Evolutionary conservation across 2,888 invertebrate genomes (phyloP).

Genomic region (Synergus laeviventris): DNA sequence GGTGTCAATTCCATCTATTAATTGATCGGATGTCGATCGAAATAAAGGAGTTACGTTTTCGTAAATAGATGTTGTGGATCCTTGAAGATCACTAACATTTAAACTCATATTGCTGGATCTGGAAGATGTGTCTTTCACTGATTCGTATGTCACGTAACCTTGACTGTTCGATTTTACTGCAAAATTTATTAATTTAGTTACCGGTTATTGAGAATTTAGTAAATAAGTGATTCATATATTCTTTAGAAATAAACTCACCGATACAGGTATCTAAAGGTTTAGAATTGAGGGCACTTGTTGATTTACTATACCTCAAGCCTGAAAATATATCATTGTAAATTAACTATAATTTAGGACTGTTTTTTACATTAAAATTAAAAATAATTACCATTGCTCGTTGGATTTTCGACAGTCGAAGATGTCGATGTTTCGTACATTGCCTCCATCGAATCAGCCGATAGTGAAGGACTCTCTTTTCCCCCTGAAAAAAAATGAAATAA

Average conservation of each 20-base stretch:
- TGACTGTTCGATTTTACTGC: slow-evolving; percentile 61
- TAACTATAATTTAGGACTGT: slow-evolving; percentile 34
- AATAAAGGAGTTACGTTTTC: slow-evolving; percentile 60
- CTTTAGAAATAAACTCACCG: slow-evolving; percentile 2
- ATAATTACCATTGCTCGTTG: slow-evolving; percentile 52
- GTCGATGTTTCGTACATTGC: slow-evolving; percentile 61
- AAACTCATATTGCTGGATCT: slow-evolving; percentile 57
- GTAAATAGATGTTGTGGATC: slow-evolving; percentile 59
- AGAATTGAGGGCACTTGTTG: slow-evolving; percentile 64
- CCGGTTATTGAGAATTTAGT: neutral
- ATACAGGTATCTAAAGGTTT: slow-evolving; percentile 47
- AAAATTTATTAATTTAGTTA: slow-evolving; percentile 29
- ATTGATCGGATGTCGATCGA: slow-evolving; percentile 57
- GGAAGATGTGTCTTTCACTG: slow-evolving; percentile 52
- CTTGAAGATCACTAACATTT: slow-evolving; percentile 56
- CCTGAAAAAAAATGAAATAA: slow-evolving; percentile 58
- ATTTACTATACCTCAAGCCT: slow-evolving; percentile 67
- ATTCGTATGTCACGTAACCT: slow-evolving; percentile 60
- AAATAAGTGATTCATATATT: neutral
- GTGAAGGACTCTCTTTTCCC: slow-evolving; percentile 62
- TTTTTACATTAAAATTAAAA: slow-evolving; percentile 8
- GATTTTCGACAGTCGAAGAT: slow-evolving; percentile 54
- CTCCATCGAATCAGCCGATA: slow-evolving; percentile 63
- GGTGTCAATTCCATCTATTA: slow-evolving; percentile 50
- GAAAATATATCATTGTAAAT: slow-evolving; percentile 48